Percentiles rank a stretch among this genome's conserved stretches.
Conservation (phyloP, 1,140 invertebrate species). For the Drosophila pectinifera region DNA sequence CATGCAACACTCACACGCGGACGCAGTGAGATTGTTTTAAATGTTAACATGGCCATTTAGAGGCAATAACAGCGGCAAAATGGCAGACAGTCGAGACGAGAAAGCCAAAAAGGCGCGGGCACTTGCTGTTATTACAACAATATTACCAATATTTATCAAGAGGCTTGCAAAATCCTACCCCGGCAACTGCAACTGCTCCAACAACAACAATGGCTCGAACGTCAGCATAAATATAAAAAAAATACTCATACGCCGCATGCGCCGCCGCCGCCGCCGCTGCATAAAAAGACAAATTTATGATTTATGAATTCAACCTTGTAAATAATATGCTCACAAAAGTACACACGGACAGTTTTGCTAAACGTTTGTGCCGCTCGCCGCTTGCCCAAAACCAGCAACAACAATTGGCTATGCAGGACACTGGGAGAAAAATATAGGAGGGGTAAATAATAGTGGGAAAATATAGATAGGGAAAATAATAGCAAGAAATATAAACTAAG, state of each 20-base stretch:
- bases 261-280: constrained; percentile 60
- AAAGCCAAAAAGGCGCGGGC: constrained; percentile 77
- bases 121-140: constrained; percentile 83
- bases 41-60: constrained; percentile 84
- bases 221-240: constrained; percentile 73
- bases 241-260: constrained; percentile 71
- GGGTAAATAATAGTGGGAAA: too few relatives aligned
- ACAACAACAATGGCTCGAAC: constrained; percentile 67
- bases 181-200: constrained; percentile 5
- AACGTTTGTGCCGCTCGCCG: constrained; percentile 51
- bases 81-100: constrained; percentile 67
- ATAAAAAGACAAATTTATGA: constrained; percentile 84
- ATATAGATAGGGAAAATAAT: too few relatives aligned
- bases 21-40: constrained; percentile 80
- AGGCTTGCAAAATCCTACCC: constrained; percentile 59
- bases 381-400: constrained; percentile 39
- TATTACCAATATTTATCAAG: constrained; percentile 82
- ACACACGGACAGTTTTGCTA: constrained; percentile 57
- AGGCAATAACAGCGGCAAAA: constrained; percentile 84
- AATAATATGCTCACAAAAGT: constrained; percentile 81
- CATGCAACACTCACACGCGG: constrained; percentile 72
- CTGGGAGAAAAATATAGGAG: not conserved
- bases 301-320: constrained; percentile 84
- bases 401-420: constrained; percentile 1
- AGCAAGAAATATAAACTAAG: too few relatives aligned